Conservation (phyloP, 2,888 invertebrate species). For the Eilema depressum region DNA sequence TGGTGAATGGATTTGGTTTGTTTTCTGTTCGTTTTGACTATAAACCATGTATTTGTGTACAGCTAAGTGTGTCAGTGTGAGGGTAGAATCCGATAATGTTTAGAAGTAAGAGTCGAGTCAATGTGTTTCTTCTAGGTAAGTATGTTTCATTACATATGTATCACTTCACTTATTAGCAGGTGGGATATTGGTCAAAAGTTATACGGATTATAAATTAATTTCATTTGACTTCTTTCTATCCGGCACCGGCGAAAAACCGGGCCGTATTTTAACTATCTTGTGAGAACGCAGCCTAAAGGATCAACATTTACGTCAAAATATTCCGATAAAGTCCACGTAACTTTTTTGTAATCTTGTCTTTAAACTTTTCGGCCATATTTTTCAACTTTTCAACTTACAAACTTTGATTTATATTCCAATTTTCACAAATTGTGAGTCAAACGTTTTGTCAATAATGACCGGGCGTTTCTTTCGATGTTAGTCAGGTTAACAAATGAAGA, state of each 20-base stretch:
- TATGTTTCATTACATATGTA: no score
- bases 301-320: constrained; percentile 20
- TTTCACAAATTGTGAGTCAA: constrained; percentile 12
- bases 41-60: background rate
- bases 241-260: no score
- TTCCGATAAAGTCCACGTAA: constrained; percentile 29
- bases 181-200: no score
- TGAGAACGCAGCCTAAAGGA: background rate
- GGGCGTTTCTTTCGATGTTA: constrained; percentile 1
- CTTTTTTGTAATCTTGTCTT: constrained; percentile 32
- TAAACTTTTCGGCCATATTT: constrained; percentile 16
- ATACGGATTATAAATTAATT: no score
- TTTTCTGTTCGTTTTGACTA: no score
- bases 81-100: no score
- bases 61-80: background rate
- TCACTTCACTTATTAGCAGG: no score
- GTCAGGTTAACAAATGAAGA: constrained; percentile 4
- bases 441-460: background rate
- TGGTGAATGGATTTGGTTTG: background rate
- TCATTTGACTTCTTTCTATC: no score
- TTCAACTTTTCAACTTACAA: constrained; percentile 23
- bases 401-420: constrained; percentile 34
- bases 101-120: no score
- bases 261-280: background rate
- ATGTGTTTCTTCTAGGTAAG: no score